These are phyloP conservation scores for Eupithecia vulgata DNA, from an alignment of 2,888 invertebrate species.

Conservation along the genomic window DNA sequence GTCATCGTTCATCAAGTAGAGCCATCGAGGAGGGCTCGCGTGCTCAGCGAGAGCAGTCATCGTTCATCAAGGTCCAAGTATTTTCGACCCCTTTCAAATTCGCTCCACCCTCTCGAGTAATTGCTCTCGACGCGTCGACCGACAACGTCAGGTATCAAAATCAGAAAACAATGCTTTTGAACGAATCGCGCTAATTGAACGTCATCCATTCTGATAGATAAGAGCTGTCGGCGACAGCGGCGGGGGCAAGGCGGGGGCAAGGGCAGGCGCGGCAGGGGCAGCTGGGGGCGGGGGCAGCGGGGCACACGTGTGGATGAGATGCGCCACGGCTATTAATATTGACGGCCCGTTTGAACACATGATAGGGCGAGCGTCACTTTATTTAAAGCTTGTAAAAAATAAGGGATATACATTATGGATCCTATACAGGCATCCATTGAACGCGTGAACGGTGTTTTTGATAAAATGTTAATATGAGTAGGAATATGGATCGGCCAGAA, in stretches of 20 bases:
- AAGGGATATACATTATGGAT: slow-evolving; percentile 4
- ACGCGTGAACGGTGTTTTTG: neutral
- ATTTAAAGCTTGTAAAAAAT: slow-evolving; percentile 18
- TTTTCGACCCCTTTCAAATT: slow-evolving; percentile 28
- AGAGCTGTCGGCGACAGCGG: slow-evolving; percentile 44
- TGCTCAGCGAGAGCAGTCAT: neutral
- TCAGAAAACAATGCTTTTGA: slow-evolving; percentile 39
- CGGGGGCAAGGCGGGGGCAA: slow-evolving; percentile 18
- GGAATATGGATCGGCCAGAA: too few species aligned
- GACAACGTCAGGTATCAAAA: slow-evolving; percentile 31
- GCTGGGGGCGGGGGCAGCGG: slow-evolving; percentile 9
- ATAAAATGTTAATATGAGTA: neutral
- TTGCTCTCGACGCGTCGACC: slow-evolving; percentile 16
- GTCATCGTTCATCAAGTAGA: too few species aligned
- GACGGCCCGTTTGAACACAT: slow-evolving; percentile 32
- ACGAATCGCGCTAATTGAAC: slow-evolving; percentile 56
- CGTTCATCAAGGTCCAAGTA: neutral
- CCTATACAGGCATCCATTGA: neutral
- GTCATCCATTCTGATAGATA: slow-evolving; percentile 53
- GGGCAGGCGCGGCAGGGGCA: slow-evolving; percentile 23
- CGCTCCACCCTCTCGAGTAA: slow-evolving; percentile 7
- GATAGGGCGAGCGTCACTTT: slow-evolving; percentile 22
- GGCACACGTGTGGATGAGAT: slow-evolving; percentile 16
- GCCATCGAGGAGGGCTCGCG: too few species aligned
- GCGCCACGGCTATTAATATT: slow-evolving; percentile 32